A percentile compares a stretch with the other conserved stretches of the same genome.
Conservation (phyloP, 2,113 vertebrate genomes). For the Himantopus leucocephalus region DNA sequence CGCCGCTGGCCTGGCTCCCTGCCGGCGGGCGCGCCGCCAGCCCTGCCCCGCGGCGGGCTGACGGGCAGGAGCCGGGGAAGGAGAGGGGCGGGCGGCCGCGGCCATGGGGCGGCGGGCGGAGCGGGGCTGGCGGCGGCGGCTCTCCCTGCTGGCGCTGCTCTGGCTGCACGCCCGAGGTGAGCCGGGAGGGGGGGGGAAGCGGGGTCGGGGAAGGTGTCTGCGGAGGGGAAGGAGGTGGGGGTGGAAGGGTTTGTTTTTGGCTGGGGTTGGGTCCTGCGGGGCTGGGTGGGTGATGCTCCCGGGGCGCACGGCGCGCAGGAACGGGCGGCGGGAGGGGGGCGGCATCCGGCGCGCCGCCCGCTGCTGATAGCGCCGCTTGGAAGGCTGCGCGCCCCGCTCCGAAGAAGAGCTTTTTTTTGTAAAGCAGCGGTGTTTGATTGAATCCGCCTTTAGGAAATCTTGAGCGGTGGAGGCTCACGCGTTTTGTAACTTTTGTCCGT, state of each 20-base stretch:
- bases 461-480: background rate
- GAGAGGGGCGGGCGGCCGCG: background rate
- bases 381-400: fast-evolving
- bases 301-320: background rate
- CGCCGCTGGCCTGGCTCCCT: background rate
- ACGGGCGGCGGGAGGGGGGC: background rate
- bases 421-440: fast-evolving
- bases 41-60: background rate
- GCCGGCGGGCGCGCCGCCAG: background rate
- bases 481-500: background rate
- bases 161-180: conserved; percentile 78
- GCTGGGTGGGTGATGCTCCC: background rate
- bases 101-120: conserved; percentile 59
- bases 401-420: background rate
- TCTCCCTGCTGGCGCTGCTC: conserved; percentile 72
- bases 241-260: background rate
- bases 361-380: fast-evolving
- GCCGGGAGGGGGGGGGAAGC: background rate
- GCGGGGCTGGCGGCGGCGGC: conserved; percentile 60
- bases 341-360: background rate
- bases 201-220: background rate
- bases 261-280: background rate
- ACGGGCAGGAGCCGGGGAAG: background rate
- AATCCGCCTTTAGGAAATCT: background rate
- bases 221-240: background rate